Conservation (phyloP, 2,797 vertebrate species). For the Potorous gilbertii region DNA sequence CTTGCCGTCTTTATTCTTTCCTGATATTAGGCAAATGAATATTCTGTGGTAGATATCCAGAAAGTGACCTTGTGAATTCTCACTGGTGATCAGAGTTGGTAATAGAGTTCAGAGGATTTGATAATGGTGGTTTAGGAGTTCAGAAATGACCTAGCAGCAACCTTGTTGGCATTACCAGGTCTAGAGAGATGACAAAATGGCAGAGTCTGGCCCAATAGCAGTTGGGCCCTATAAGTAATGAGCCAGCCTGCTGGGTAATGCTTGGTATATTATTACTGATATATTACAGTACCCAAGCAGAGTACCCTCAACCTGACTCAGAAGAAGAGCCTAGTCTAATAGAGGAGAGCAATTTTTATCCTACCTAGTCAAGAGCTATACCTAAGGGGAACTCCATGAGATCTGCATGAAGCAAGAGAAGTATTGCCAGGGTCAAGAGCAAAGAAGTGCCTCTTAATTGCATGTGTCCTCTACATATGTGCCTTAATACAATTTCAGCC, state of each 20-base stretch:
- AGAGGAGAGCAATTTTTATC: background rate
- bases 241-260: background rate
- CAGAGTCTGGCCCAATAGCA: background rate
- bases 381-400: background rate
- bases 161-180: background rate
- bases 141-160: background rate
- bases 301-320: background rate
- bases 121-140: background rate
- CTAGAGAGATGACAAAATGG: background rate
- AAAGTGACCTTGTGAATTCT: background rate
- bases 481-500: no score
- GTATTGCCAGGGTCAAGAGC: background rate
- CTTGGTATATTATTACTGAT: no score
- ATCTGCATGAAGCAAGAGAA: background rate
- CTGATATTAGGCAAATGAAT: background rate
- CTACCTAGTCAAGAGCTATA: background rate
- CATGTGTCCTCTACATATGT: background rate
- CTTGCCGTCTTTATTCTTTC: background rate
- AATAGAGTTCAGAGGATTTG: background rate
- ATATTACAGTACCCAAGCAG: background rate
- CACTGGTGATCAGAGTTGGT: background rate
- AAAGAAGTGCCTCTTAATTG: background rate
- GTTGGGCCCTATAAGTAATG: background rate
- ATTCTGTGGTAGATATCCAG: background rate
- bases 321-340: background rate